Conservation (phyloP, 2,797 vertebrate genomes). For the Pantherophis alleghaniensis region DNA sequence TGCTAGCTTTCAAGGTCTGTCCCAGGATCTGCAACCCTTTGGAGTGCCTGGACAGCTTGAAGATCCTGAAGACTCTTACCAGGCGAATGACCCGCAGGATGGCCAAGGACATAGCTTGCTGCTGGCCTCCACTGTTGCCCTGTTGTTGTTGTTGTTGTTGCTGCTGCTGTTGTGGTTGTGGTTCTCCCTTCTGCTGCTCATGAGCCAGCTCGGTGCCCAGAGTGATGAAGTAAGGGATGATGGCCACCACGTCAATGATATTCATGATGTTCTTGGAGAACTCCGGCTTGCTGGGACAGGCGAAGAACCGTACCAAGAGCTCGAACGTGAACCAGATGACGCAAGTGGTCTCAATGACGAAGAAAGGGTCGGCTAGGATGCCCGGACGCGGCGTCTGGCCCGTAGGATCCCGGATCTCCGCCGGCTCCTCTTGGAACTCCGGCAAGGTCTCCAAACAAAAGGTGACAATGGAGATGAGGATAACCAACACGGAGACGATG, state of each 20-base stretch:
- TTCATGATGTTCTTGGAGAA: constrained; percentile 92
- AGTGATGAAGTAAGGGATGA: constrained; percentile 97
- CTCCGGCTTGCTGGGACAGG: constrained; percentile 88
- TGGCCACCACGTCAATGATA: constrained; percentile 92
- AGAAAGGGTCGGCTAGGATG: constrained; percentile 90
- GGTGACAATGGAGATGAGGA: constrained; percentile 95
- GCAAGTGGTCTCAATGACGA: constrained; percentile 94
- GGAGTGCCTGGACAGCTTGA: constrained; percentile 94
- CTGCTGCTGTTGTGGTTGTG: too few species aligned
- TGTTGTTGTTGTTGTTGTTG: not conserved
- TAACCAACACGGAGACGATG: constrained; percentile 94
- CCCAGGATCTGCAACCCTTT: constrained; percentile 96
- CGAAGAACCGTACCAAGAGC: constrained; percentile 89
- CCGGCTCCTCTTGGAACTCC: constrained; percentile 88
- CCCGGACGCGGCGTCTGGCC: constrained; percentile 73
- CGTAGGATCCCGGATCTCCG: constrained; percentile 74
- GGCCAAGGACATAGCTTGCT: constrained; percentile 94
- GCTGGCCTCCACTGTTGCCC: constrained; percentile 78
- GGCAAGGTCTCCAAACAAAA: constrained; percentile 97
- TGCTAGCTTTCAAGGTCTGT: constrained; percentile 93
- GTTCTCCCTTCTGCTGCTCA: constrained; percentile 71
- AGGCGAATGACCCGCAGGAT: constrained; percentile 93
- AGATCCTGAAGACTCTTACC: constrained; percentile 94
- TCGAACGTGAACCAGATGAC: constrained; percentile 98
- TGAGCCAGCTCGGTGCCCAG: constrained; percentile 89